Conservation (phyloP, 2,888 invertebrate genomes). For the Graphium colonna region DNA sequence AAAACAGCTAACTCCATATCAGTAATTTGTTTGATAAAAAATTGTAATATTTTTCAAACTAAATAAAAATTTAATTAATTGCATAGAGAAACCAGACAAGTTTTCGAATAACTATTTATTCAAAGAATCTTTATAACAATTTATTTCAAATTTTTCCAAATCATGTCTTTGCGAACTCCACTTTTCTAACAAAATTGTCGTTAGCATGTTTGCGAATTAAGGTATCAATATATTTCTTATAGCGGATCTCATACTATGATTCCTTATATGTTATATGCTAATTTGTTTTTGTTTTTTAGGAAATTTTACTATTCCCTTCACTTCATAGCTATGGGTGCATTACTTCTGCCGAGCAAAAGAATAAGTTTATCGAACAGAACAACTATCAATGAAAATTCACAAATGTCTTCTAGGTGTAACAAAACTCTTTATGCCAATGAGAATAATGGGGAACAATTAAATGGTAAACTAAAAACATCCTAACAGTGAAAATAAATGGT, state of each 20-base stretch:
- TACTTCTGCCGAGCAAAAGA: conserved; percentile 56
- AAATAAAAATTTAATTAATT: too few species aligned
- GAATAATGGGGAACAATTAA: conserved; percentile 40
- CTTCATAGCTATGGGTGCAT: conserved; percentile 68
- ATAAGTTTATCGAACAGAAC: conserved; percentile 28
- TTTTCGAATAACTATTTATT: too few species aligned
- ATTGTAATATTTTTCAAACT: too few species aligned
- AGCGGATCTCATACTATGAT: too few species aligned
- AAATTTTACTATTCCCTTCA: conserved; percentile 78
- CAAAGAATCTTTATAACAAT: too few species aligned
- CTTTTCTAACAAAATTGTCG: not conserved
- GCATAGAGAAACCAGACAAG: too few species aligned
- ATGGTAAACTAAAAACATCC: conserved; percentile 55
- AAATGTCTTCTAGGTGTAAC: conserved; percentile 37
- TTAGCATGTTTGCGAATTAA: conserved; percentile 20
- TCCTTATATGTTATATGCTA: too few species aligned
- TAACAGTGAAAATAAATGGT: conserved; percentile 28
- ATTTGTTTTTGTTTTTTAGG: conserved; percentile 53
- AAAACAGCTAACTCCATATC: too few species aligned
- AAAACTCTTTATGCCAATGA: conserved; percentile 32
- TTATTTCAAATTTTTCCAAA: too few species aligned
- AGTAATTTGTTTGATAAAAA: too few species aligned
- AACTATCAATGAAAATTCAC: conserved; percentile 37
- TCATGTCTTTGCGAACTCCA: too few species aligned
- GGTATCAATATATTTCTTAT: not conserved